A percentile compares a stretch with the other conserved stretches of the same genome.
These are phyloP conservation scores for Rynchops niger DNA, from an alignment of 2,113 vertebrate genomes.

Conservation along the genomic window DNA sequence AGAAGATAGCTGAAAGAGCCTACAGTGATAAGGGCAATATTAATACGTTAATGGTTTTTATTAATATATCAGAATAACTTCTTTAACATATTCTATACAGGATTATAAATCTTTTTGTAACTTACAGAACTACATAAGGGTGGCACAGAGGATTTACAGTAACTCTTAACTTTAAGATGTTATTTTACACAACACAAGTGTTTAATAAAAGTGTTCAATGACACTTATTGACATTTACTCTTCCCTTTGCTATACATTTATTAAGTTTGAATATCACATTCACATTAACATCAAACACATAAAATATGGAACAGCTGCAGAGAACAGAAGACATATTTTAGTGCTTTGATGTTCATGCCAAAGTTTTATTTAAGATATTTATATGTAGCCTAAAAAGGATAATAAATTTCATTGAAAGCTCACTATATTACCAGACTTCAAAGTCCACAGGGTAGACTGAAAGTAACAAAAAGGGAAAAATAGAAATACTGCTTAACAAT, in stretches of 20 bases:
- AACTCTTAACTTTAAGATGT: slow-evolving; percentile 52
- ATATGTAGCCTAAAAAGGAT: slow-evolving; percentile 73
- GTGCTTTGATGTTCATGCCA: slow-evolving; percentile 70
- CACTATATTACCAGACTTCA: slow-evolving; percentile 62
- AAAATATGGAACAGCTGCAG: slow-evolving; percentile 76
- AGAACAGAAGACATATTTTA: slow-evolving; percentile 76
- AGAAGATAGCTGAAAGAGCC: background rate
- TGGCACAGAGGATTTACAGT: slow-evolving; percentile 62
- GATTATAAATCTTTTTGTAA: slow-evolving; percentile 38
- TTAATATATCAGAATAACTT: background rate
- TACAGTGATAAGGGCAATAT: background rate
- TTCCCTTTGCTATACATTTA: slow-evolving; percentile 68
- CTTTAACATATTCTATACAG: background rate
- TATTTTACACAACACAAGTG: slow-evolving; percentile 57
- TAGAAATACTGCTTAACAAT: slow-evolving; percentile 71
- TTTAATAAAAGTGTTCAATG: slow-evolving; percentile 72
- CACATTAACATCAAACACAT: slow-evolving; percentile 76
- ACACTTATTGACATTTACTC: slow-evolving; percentile 74
- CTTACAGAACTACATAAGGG: background rate
- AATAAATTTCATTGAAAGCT: slow-evolving; percentile 78
- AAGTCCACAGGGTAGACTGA: slow-evolving; percentile 61
- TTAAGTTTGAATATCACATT: slow-evolving; percentile 70
- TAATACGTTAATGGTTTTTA: background rate
- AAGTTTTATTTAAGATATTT: slow-evolving; percentile 79
- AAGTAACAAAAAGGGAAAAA: slow-evolving; percentile 57